Evolutionary conservation across 2,888 invertebrate genomes (phyloP), one percentile per base, ranked within the genome.

Genomic region (Lacanobia wlatinum): DNA sequence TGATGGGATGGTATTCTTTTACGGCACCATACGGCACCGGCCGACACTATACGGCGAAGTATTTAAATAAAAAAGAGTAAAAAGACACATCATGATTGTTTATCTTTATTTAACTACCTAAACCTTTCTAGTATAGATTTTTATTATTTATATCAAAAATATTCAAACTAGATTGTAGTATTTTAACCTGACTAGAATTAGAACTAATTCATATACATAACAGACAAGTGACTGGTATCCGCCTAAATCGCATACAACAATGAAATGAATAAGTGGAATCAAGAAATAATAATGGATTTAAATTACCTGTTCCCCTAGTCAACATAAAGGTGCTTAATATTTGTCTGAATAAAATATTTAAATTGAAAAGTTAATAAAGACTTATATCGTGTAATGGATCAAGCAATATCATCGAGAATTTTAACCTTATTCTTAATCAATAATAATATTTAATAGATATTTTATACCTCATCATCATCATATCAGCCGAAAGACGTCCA

Each of bases 221-320:
- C 28, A 38, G 28, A 40, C 50, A 2, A 66, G 40, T 62, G 10
- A 55, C 43, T 53, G 43, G 38, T 73, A 40, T 69, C 69, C 66
- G 73, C 69, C 69, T 69, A 59, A 59, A 71, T 50, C 16, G 55
- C 21, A 56, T 64, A 74, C 21, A 60, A 56, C 10, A 21, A 52
- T 55, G 4, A 56, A 48, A 43, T 40, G 0, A 34, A 56, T 40
- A 43, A n/a, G 1, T 46, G 52, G n/a, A 40, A 52, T 48, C 21
- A 16, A 58, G 4, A 34, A 46, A 63, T 16, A 23, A 50, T 43
- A 16, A n/a, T 16, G 10, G 16, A 28, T 52, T 38, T 38, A 23
- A 53, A 43, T 18, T 10, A 21, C 38, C 12, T 53, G 18, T 43
- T 46, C 18, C 46, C 38, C 77, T 71, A 64, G 66, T 70, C 67